These are phyloP conservation scores for Ruditapes philippinarum DNA, from an alignment of 1,140 invertebrate genomes.

Conservation along the genomic window DNA sequence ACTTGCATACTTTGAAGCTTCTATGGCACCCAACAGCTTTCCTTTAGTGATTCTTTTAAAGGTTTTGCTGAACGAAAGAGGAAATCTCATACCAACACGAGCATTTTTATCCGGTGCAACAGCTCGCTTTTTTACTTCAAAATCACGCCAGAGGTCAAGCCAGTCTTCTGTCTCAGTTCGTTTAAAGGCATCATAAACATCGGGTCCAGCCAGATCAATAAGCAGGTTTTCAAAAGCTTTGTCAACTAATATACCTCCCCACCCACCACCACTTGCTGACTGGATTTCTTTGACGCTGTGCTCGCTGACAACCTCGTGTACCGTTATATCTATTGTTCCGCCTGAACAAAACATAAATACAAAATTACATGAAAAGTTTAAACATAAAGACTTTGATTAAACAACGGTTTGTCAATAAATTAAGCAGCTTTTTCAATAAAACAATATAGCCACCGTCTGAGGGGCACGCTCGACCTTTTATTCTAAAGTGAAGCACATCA, in stretches of 20 bases:
- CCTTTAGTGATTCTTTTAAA: background rate
- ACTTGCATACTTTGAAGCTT: background rate
- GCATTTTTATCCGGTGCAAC: background rate
- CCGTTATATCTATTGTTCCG: conserved; percentile 33
- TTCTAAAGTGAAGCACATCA: no score
- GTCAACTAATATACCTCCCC: conserved; percentile 56
- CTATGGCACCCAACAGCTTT: background rate
- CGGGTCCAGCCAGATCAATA: conserved; percentile 24
- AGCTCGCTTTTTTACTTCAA: conserved; percentile 53
- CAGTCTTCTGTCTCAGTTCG: conserved; percentile 38
- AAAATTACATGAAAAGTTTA: no score
- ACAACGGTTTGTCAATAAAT: no score
- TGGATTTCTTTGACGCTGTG: background rate
- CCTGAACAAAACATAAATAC: conserved; percentile 13
- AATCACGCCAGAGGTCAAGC: conserved; percentile 20
- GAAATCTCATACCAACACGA: background rate
- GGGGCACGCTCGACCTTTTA: no score
- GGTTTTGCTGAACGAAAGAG: background rate
- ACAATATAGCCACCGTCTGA: no score
- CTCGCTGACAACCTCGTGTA: background rate
- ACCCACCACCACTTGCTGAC: background rate
- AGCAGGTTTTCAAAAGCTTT: conserved; percentile 41
- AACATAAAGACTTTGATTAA: no score
- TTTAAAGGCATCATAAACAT: background rate
- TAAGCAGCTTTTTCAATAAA: no score